A percentile compares a stretch with the other conserved stretches of the same genome.
These are phyloP conservation scores for Ciona savignyi DNA, from an alignment of 23 tunicate species.

Conservation along the genomic window DNA sequence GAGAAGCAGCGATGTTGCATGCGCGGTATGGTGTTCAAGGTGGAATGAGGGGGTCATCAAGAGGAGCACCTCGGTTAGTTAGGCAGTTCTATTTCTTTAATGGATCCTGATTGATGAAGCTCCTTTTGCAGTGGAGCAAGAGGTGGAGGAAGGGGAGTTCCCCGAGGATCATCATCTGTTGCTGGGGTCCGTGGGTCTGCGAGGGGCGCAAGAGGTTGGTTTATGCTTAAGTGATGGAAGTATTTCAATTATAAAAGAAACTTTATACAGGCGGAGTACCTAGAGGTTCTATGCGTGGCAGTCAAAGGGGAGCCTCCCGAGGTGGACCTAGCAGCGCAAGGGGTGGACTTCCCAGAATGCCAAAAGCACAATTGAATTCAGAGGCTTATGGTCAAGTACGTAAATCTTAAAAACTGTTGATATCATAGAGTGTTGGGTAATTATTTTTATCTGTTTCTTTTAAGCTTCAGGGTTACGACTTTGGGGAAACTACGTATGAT, in stretches of 20 bases:
- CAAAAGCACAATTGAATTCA: too few relatives aligned
- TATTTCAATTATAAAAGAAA: too few relatives aligned
- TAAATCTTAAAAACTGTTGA: too few relatives aligned
- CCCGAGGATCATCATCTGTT: background rate
- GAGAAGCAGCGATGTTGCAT: constrained; percentile 9
- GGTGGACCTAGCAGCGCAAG: background rate
- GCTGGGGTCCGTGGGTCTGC: constrained; percentile 13
- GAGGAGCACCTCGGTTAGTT: constrained; percentile 7
- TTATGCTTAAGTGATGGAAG: background rate
- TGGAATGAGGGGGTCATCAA: background rate
- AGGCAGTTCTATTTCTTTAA: background rate
- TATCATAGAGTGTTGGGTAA: too few relatives aligned
- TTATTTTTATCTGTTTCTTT: background rate
- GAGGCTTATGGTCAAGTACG: too few relatives aligned
- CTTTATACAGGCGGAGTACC: background rate
- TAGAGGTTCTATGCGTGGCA: constrained; percentile 1
- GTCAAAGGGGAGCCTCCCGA: background rate
- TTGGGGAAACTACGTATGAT: constrained; percentile 21
- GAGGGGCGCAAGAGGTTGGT: constrained; percentile 20
- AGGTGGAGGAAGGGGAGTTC: constrained; percentile 18
- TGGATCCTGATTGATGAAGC: background rate
- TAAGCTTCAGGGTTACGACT: constrained; percentile 18
- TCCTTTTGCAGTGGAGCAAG: background rate
- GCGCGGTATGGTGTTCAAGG: background rate
- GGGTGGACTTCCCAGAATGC: too few relatives aligned